phyloP scores from a whole-genome alignment of 1,140 invertebrate genomes.

The Centruroides vittatus region DNA sequence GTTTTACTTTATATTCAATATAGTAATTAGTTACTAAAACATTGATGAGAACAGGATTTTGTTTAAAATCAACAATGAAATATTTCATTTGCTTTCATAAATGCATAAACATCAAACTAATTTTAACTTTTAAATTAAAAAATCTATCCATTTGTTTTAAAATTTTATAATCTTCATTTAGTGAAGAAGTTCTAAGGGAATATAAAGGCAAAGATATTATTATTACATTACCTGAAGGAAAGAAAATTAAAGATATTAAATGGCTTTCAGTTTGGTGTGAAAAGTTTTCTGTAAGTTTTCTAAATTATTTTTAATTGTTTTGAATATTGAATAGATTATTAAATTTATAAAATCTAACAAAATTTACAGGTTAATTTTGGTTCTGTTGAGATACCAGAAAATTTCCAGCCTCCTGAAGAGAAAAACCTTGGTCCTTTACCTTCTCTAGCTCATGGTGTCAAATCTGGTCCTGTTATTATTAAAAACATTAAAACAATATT shows the following conservation, averaged over 20 bases:
- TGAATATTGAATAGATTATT: not conserved
- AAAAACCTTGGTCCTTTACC: conserved; percentile 13
- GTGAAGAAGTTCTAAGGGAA: conserved; percentile 39
- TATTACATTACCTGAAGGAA: conserved; percentile 59
- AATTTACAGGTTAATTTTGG: conserved; percentile 50
- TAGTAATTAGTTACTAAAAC: too few relatives aligned
- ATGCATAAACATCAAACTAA: too few relatives aligned
- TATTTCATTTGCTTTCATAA: too few relatives aligned
- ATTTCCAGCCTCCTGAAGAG: conserved; percentile 38
- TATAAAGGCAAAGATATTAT: conserved; percentile 74
- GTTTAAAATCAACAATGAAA: too few relatives aligned
- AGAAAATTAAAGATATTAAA: conserved; percentile 66
- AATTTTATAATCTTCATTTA: not conserved
- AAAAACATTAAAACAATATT: conserved; percentile 65
- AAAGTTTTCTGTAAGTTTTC: conserved; percentile 52
- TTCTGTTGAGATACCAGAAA: conserved; percentile 55
- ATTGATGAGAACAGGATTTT: too few relatives aligned
- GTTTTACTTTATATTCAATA: too few relatives aligned
- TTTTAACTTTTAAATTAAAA: too few relatives aligned
- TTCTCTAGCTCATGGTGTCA: conserved; percentile 41
- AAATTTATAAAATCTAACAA: not conserved
- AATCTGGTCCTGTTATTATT: conserved; percentile 55
- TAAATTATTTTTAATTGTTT: not conserved
- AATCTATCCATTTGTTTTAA: too few relatives aligned
- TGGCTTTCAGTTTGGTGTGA: conserved; percentile 76